phyloP scores from a whole-genome alignment of 2,797 vertebrate species.

The Salarias fasciatus region DNA sequence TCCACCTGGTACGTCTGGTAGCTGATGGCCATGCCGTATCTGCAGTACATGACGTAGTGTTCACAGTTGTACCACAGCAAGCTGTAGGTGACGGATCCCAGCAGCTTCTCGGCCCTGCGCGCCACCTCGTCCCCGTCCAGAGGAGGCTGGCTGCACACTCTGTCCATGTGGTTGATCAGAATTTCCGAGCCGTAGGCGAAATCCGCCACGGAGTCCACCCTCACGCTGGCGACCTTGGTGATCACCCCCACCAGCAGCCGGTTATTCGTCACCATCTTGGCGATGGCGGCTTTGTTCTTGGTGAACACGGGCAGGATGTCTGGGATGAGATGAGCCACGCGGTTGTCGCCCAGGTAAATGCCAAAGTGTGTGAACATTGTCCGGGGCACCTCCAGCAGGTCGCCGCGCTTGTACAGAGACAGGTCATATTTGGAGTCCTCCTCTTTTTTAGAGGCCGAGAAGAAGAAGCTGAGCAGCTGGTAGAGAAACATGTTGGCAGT shows the following conservation, averaged over 20 bases:
- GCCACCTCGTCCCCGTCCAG: constrained; percentile 89
- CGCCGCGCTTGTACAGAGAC: constrained; percentile 87
- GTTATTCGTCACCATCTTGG: constrained; percentile 91
- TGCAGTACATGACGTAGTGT: constrained; percentile 97
- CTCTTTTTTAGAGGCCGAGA: constrained; percentile 56
- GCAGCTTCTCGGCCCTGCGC: constrained; percentile 87
- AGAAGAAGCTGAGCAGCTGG: constrained; percentile 76
- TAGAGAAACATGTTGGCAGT: constrained; percentile 76
- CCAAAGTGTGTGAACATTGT: constrained; percentile 96
- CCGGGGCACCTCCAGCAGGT: constrained; percentile 92
- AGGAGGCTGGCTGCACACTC: constrained; percentile 82
- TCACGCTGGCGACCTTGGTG: constrained; percentile 87
- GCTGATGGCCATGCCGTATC: constrained; percentile 91
- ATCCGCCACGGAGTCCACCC: constrained; percentile 92
- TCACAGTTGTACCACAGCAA: constrained; percentile 99
- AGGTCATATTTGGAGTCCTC: constrained; percentile 76
- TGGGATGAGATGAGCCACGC: constrained; percentile 95
- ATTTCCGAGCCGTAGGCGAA: constrained; percentile 93
- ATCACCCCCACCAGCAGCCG: constrained; percentile 91
- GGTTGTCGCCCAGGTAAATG: constrained; percentile 94
- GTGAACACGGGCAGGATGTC: constrained; percentile 91
- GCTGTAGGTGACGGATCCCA: constrained; percentile 90
- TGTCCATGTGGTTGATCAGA: constrained; percentile 91
- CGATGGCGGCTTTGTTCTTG: constrained; percentile 76
- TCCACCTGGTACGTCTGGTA: constrained; percentile 95